These are phyloP conservation scores for Notiomystis cincta DNA, from an alignment of 2,113 vertebrate species.

Conservation along the genomic window DNA sequence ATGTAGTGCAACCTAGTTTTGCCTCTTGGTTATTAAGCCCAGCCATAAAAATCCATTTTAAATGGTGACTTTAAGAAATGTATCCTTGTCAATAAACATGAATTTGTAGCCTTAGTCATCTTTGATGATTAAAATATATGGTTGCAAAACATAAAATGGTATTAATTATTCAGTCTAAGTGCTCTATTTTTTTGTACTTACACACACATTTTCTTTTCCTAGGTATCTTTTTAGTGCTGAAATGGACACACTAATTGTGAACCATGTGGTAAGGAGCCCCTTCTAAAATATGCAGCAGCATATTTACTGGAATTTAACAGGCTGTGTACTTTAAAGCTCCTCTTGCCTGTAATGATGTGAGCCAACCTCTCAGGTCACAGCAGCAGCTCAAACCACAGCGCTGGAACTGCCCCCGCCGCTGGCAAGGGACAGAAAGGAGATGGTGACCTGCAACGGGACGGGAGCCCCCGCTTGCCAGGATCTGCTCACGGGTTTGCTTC, in stretches of 20 bases:
- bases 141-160: background rate
- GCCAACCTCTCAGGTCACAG: background rate
- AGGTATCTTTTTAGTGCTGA: conserved; percentile 36
- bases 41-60: conserved; percentile 42
- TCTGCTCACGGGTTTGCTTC: background rate
- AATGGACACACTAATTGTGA: conserved; percentile 2
- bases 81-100: conserved; percentile 26
- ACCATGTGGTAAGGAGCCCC: background rate
- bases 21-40: background rate
- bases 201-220: conserved; percentile 29
- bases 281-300: background rate
- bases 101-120: conserved; percentile 17
- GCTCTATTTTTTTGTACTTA: conserved; percentile 37
- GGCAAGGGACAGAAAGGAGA: background rate
- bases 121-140: background rate
- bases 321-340: background rate
- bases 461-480: background rate
- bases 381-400: background rate
- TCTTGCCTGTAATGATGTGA: background rate
- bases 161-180: conserved; percentile 47
- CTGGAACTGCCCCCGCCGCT: background rate
- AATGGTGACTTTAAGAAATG: conserved; percentile 20
- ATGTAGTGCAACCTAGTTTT: background rate
- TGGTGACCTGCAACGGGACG: background rate
- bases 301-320: background rate